A percentile compares a stretch with the other conserved stretches of the same genome.
Evolutionary conservation across 1,140 invertebrate genomes (phyloP).

Genomic region (Armadillidium nasatum): DNA sequence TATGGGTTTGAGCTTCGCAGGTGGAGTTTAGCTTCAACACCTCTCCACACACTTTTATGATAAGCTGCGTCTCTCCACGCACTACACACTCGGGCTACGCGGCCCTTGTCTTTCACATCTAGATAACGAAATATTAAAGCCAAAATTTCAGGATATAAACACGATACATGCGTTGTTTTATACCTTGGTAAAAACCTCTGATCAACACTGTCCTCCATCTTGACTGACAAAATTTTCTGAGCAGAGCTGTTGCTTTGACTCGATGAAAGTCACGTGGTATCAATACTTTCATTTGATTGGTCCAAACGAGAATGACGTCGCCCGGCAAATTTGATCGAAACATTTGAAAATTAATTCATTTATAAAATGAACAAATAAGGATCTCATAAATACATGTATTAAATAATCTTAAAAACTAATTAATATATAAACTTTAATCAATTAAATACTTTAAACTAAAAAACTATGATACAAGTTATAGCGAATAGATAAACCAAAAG

Average conservation of each 20-base stretch:
- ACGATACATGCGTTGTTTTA: conserved; percentile 41
- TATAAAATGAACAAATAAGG: no score
- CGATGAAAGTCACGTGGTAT: conserved; percentile 39
- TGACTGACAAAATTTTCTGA: conserved; percentile 43
- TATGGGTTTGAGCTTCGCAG: conserved; percentile 73
- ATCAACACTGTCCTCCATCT: conserved; percentile 43
- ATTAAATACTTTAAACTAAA: no score
- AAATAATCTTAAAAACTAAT: no score
- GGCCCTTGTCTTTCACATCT: conserved; percentile 78
- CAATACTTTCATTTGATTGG: conserved; percentile 27
- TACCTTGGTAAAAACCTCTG: conserved; percentile 16
- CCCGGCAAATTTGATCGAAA: conserved; percentile 39
- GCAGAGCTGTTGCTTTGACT: conserved; percentile 44
- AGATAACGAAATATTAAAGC: conserved; percentile 86
- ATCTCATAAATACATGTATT: no score
- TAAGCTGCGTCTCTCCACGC: conserved; percentile 83
- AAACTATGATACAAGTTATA: no score
- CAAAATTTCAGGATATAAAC: conserved; percentile 82
- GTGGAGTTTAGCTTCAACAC: conserved; percentile 84
- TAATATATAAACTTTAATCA: no score
- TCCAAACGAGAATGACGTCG: conserved; percentile 25
- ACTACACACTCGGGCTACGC: conserved; percentile 82
- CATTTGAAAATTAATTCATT: neutral
- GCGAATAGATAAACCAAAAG: no score
- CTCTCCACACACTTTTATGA: conserved; percentile 84